A percentile compares a stretch with the other conserved stretches of the same genome.
phyloP scores from a whole-genome alignment of 1,140 invertebrate species.

The Anagrus nilaparvatae region DNA sequence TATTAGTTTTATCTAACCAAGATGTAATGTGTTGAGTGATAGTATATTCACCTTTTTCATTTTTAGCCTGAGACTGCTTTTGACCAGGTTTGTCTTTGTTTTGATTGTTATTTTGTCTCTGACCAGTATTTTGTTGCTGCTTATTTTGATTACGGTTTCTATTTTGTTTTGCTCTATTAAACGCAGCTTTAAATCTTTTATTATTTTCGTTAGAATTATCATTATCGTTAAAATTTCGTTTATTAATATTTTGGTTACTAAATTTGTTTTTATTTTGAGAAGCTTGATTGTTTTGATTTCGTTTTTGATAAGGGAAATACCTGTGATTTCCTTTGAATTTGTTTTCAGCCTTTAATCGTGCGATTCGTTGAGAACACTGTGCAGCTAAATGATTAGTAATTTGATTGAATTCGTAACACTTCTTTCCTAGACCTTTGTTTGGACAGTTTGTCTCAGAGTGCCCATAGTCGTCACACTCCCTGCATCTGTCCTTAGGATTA shows the following conservation, averaged over 20 bases:
- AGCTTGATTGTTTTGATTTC: not conserved
- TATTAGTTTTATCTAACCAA: not conserved
- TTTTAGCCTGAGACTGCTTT: not conserved
- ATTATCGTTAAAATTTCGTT: too few species aligned
- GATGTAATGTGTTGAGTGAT: not conserved
- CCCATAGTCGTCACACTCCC: conserved; percentile 6
- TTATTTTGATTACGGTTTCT: not conserved
- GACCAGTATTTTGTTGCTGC: not conserved
- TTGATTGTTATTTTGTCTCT: not conserved
- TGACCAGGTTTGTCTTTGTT: not conserved
- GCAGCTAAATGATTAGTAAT: conserved; percentile 5
- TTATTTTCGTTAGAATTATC: not conserved
- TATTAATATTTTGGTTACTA: not conserved
- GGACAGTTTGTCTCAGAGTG: conserved; percentile 9
- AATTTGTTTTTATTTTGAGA: not conserved
- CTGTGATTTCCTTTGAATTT: not conserved
- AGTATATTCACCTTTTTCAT: not conserved
- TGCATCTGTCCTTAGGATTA: not conserved
- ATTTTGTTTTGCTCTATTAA: not conserved
- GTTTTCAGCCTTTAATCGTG: not conserved
- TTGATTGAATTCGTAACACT: conserved; percentile 9
- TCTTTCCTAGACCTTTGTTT: conserved; percentile 1
- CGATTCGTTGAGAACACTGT: conserved; percentile 2
- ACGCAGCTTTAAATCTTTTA: not conserved
- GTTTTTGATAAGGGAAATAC: not conserved